phyloP scores from a whole-genome alignment of 2,888 invertebrate genomes.

The Oscheius sp. region DNA sequence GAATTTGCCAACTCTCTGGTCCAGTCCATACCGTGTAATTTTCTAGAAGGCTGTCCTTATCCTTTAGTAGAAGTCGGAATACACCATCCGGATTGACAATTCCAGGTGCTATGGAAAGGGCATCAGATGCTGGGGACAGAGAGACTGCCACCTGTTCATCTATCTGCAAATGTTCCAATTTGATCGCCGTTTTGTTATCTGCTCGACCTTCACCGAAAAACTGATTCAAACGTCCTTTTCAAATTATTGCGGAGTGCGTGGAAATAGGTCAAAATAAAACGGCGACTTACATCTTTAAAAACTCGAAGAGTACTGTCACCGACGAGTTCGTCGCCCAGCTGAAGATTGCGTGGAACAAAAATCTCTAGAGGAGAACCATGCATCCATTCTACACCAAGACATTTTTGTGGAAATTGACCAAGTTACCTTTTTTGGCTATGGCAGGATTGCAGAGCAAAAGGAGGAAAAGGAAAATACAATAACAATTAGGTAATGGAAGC shows the following conservation, averaged over 20 bases:
- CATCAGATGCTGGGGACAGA: slow-evolving; percentile 33
- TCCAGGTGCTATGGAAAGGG: slow-evolving; percentile 27
- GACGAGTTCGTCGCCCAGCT: slow-evolving; percentile 27
- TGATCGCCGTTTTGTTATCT: background rate
- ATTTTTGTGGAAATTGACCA: background rate
- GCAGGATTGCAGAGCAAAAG: background rate
- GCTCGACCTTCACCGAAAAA: slow-evolving; percentile 15
- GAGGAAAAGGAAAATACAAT: background rate
- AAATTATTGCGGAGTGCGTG: slow-evolving; percentile 9
- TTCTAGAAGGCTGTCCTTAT: slow-evolving; percentile 22
- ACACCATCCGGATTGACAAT: slow-evolving; percentile 24
- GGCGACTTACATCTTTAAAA: slow-evolving; percentile 5
- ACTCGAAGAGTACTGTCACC: slow-evolving; percentile 2
- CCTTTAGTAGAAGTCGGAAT: slow-evolving; percentile 29
- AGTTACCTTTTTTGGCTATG: background rate
- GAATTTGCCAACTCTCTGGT: background rate
- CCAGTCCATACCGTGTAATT: slow-evolving; percentile 12
- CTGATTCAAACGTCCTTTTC: slow-evolving; percentile 3
- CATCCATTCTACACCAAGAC: slow-evolving; percentile 19
- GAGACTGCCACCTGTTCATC: slow-evolving; percentile 28
- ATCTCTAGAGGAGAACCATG: background rate
- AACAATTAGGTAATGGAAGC: slow-evolving; percentile 20
- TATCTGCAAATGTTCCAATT: slow-evolving; percentile 7
- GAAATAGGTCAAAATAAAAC: too few relatives aligned
- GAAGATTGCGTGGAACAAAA: slow-evolving; percentile 22